phyloP scores from a whole-genome alignment of 2,797 vertebrate genomes.

The Enoplosus armatus region DNA sequence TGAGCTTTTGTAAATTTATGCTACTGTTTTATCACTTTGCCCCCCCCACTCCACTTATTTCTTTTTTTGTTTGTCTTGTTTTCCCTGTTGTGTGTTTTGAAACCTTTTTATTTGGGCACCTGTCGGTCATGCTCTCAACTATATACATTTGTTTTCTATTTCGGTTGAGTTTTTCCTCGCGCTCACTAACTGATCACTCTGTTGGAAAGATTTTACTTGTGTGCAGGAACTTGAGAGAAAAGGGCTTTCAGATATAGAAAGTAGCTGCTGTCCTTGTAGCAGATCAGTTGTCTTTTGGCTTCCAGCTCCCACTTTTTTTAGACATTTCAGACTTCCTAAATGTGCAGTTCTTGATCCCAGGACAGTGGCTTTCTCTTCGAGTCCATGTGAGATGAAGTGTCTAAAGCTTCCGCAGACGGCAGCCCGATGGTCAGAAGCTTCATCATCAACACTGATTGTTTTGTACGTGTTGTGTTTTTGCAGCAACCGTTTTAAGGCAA shows the following conservation, averaged over 20 bases:
- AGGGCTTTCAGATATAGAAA: not conserved
- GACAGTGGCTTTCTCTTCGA: constrained; percentile 3
- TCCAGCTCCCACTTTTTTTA: not conserved
- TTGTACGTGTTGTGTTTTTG: constrained; percentile 25
- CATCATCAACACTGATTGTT: constrained; percentile 7
- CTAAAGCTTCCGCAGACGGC: no score
- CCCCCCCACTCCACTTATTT: constrained; percentile 9
- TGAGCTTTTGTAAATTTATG: constrained; percentile 57
- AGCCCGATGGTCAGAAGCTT: no score
- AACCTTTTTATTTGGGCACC: constrained; percentile 7
- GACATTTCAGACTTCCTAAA: constrained; percentile 27
- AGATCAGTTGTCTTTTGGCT: not conserved
- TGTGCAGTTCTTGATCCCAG: constrained; percentile 28
- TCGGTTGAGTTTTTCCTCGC: not conserved
- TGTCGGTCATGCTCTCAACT: constrained; percentile 21
- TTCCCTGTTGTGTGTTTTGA: not conserved
- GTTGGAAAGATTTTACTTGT: constrained; percentile 42
- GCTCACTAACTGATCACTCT: constrained; percentile 16
- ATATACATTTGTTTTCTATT: constrained; percentile 28
- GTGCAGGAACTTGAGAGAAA: constrained; percentile 23
- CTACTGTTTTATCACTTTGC: constrained; percentile 24
- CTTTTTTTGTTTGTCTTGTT: not conserved
- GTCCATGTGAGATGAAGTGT: not conserved
- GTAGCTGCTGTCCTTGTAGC: not conserved
- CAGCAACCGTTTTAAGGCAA: constrained; percentile 21